Conservation (phyloP, 1,140 invertebrate species). For the Drosophila rufa region DNA sequence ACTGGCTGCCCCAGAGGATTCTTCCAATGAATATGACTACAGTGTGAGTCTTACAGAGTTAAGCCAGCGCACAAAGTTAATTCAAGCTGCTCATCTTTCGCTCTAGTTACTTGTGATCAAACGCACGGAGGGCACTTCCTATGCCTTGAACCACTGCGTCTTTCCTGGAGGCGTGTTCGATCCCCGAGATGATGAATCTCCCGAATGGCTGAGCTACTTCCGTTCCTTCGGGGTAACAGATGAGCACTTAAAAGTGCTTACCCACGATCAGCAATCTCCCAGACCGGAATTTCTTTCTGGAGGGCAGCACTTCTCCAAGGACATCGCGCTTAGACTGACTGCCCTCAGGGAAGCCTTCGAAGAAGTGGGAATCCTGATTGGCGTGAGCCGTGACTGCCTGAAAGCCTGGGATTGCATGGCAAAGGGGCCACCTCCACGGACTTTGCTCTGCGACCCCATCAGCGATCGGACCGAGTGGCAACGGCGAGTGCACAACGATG, state of each 20-base stretch:
- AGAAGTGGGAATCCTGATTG: conserved; percentile 93
- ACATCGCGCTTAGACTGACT: conserved; percentile 92
- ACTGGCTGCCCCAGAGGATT: conserved; percentile 61
- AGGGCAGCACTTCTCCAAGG: conserved; percentile 84
- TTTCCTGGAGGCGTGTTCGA: conserved; percentile 94
- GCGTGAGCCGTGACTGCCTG: conserved; percentile 52
- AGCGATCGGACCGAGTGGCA: conserved; percentile 76
- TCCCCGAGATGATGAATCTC: conserved; percentile 87
- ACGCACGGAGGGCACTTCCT: conserved; percentile 88
- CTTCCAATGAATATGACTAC: conserved; percentile 57
- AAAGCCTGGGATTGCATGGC: conserved; percentile 7
- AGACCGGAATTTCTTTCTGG: conserved; percentile 44
- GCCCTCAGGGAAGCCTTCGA: conserved; percentile 97
- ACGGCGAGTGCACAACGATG: conserved; percentile 88
- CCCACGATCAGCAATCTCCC: conserved; percentile 83
- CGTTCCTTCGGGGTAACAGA: conserved; percentile 87
- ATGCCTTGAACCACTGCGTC: conserved; percentile 91
- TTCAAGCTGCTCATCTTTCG: neutral
- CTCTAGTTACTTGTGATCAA: conserved; percentile 88
- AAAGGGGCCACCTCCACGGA: conserved; percentile 11
- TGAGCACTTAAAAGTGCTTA: conserved; percentile 86
- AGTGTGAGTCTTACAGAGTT: conserved; percentile 39
- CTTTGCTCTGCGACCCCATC: conserved; percentile 18
- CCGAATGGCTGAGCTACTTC: conserved; percentile 91
- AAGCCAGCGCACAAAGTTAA: neutral